Base-by-base conservation (phyloP, 1,140 invertebrate genomes). In the Drosophila busckii region DNA sequence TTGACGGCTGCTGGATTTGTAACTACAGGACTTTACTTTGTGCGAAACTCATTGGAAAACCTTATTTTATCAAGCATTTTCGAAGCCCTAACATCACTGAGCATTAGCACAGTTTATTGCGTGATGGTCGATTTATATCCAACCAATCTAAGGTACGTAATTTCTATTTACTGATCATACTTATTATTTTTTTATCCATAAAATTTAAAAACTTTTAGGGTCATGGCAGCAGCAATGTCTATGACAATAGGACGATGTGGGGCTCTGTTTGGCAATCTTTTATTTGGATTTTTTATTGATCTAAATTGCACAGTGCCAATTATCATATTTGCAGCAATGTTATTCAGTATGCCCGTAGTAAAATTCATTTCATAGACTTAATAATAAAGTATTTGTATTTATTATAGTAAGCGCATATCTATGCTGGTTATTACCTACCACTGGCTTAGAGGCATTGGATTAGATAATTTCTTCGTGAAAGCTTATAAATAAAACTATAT, bases 121-220 rank as follows among this genome's bases (percentile, higher is more conserved):
- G 91, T 93, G 8, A 91, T 94, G 68, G 93, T 93, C 41, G 93
- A 94, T 84, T 88, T 94, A 62, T 94, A 93, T 88, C 93, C 93
- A 60, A 94, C 93, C 32, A 93, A 94, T 89, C 89, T 94, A 66
- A 92, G 93, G 93, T 93, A 87, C 16, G 26, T 35, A 4, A 10
- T 3, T n/a, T 44, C 0, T 29, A 6, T 5, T 6, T 5, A 40
- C 55, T 35, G 26, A 26, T 1, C n/a, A 4, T 29, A 41, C 19
- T 40, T 29, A 29, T 12, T 1, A 5, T n/a, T 26, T 26, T 2
- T 29, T 10, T 8, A 10, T 34, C 31, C 1, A 32, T 32, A 17
- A 28, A n/a, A 35, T 0, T 35, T 1, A 12, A 2, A 16, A 26
- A 16, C 65, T 93, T 92, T 64, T 84, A 93, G 93, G 88, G 92